These are phyloP conservation scores for Tinea trinotella DNA, from an alignment of 2,888 invertebrate species.

Conservation along the genomic window DNA sequence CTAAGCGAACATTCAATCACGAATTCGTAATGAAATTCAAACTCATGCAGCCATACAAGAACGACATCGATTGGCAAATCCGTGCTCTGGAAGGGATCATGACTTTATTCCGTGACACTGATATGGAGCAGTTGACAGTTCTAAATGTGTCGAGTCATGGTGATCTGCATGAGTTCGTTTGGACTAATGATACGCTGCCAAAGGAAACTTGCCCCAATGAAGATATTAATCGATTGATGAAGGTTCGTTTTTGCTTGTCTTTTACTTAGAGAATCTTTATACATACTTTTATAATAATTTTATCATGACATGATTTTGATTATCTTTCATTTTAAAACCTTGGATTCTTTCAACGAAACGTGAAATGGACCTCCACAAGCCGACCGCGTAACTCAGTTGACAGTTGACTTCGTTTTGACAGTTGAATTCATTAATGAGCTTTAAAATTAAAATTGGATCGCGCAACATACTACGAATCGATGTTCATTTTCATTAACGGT, in stretches of 20 bases:
- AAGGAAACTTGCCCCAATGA: conserved; percentile 83
- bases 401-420: too few species aligned
- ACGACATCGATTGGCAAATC: conserved; percentile 85
- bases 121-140: conserved; percentile 79
- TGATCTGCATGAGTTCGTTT: conserved; percentile 78
- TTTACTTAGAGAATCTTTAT: too few species aligned
- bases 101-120: conserved; percentile 72
- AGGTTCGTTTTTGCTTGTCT: conserved; percentile 68
- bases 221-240: conserved; percentile 78
- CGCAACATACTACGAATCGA: too few species aligned
- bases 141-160: conserved; percentile 73
- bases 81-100: conserved; percentile 73
- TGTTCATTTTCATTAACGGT: too few species aligned
- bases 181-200: conserved; percentile 90
- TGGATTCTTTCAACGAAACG: too few species aligned
- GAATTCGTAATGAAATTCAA: conserved; percentile 81
- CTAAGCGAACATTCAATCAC: conserved; percentile 84
- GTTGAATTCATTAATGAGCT: too few species aligned
- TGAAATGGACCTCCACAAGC: too few species aligned
- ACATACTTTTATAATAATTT: too few species aligned
- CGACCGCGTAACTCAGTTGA: too few species aligned
- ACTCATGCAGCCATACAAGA: conserved; percentile 62
- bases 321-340: too few species aligned
- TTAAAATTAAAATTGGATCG: too few species aligned
- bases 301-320: too few species aligned